phyloP scores from a whole-genome alignment of 92 coral and sea anemone genomes.

The Montipora capitata region DNA sequence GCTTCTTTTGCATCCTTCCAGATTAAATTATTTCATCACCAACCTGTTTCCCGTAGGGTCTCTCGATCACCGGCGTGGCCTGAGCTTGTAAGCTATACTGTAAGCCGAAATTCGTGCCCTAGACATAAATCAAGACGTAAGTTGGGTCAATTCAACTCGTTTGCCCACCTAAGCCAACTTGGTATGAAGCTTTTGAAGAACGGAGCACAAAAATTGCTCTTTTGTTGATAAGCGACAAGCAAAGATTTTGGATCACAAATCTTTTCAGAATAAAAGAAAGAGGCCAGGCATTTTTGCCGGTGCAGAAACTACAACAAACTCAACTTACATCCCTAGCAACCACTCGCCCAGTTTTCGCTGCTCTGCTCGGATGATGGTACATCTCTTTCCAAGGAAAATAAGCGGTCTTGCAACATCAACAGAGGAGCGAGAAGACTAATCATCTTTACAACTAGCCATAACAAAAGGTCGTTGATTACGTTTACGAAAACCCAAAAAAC shows the following conservation, averaged over 20 bases:
- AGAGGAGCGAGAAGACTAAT: background rate
- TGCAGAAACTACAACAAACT: background rate
- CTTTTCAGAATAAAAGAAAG: background rate
- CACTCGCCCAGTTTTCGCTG: constrained; percentile 97
- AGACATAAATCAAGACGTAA: background rate
- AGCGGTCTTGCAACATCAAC: constrained; percentile 9
- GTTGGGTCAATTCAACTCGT: no score
- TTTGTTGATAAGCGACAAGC: no score
- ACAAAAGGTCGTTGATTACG: background rate
- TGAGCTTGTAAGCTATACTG: constrained; percentile 98
- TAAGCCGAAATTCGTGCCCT: constrained; percentile 93
- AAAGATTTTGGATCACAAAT: background rate
- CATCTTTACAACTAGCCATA: constrained; percentile 23
- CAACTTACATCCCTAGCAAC: constrained; percentile 95
- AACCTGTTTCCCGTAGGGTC: constrained; percentile 90
- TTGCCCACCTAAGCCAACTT: no score
- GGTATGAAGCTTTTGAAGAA: no score
- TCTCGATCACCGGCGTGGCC: constrained; percentile 95
- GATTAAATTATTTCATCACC: background rate
- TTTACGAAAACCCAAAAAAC: background rate
- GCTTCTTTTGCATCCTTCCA: no score
- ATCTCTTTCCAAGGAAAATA: constrained; percentile 26
- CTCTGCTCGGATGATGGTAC: constrained; percentile 98
- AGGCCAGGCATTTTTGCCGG: background rate
- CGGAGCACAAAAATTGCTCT: no score